These are phyloP conservation scores for Sialis lutaria DNA, from an alignment of 2,888 invertebrate genomes.

Conservation along the genomic window DNA sequence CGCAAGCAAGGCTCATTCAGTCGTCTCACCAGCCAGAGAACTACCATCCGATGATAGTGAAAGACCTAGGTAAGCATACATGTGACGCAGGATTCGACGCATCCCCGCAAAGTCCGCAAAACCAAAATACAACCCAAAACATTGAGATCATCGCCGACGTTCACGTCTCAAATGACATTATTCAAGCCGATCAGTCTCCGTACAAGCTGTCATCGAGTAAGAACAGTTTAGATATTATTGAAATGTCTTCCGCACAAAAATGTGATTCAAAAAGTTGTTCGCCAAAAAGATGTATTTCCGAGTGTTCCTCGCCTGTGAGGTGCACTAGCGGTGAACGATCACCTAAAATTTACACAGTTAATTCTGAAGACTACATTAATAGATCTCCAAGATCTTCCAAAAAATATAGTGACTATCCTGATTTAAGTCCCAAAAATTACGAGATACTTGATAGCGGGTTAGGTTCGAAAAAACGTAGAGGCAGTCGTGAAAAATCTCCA, in stretches of 20 bases:
- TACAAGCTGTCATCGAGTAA: too few relatives aligned
- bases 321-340: background rate
- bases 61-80: constrained; percentile 67
- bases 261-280: constrained; percentile 4
- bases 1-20: constrained; percentile 83
- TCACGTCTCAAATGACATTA: constrained; percentile 15
- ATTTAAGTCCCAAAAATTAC: background rate
- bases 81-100: background rate
- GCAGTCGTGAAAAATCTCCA: constrained; percentile 4
- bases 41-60: constrained; percentile 75
- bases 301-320: background rate
- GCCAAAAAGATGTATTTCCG: background rate
- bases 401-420: background rate
- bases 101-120: constrained; percentile 4
- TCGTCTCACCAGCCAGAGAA: constrained; percentile 86
- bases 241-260: background rate
- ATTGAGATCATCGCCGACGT: constrained; percentile 29
- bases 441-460: background rate
- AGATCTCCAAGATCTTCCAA: background rate
- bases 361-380: background rate
- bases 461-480: background rate
- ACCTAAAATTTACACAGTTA: constrained; percentile 2
- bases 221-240: too few relatives aligned
- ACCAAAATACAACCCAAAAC: constrained; percentile 28
- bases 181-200: background rate